These are phyloP conservation scores for Protonemura montana DNA, from an alignment of 2,888 invertebrate species.

Conservation along the genomic window DNA sequence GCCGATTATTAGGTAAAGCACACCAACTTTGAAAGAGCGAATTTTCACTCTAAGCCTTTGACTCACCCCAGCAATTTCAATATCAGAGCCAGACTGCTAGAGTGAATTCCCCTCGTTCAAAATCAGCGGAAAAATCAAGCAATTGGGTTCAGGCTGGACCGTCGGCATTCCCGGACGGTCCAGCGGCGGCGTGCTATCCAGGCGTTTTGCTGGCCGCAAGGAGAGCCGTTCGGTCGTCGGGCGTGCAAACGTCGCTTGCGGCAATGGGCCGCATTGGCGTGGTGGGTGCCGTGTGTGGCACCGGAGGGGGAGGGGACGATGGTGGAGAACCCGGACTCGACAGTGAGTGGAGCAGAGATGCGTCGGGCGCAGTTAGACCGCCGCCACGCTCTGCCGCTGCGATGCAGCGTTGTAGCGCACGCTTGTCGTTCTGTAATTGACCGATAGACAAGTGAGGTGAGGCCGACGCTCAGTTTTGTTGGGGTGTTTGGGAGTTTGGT, in stretches of 20 bases:
- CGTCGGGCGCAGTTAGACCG: slow-evolving; percentile 35
- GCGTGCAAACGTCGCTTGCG: background rate
- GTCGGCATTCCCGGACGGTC: background rate
- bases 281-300: background rate
- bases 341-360: slow-evolving; percentile 38
- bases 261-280: background rate
- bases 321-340: slow-evolving; percentile 8
- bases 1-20: no score
- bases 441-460: background rate
- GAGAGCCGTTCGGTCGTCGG: background rate
- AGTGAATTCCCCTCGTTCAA: no score
- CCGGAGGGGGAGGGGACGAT: background rate
- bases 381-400: slow-evolving; percentile 40
- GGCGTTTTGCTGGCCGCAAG: background rate
- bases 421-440: slow-evolving; percentile 43
- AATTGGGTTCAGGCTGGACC: background rate
- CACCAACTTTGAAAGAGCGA: no score
- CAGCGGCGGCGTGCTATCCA: background rate
- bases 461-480: background rate
- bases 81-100: no score
- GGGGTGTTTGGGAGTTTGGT: slow-evolving; percentile 45
- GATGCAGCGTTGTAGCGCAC: slow-evolving; percentile 43
- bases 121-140: no score
- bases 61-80: no score
- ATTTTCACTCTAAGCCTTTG: no score